phyloP scores from a whole-genome alignment of 2,113 vertebrate genomes.

The Crotalus horridus region DNA sequence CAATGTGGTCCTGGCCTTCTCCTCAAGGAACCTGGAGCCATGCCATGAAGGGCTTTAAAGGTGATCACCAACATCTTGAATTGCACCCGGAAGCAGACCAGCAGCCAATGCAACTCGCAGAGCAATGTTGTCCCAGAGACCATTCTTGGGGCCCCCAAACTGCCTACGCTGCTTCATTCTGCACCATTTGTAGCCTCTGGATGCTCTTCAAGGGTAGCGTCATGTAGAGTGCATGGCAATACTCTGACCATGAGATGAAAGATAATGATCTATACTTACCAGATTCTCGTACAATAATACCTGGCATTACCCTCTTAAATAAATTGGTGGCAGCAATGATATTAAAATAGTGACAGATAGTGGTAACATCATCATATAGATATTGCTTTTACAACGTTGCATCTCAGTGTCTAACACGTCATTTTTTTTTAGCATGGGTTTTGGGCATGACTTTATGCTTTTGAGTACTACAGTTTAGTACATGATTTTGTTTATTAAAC shows the following conservation, averaged over 20 bases:
- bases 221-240: background rate
- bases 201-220: background rate
- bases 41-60: background rate
- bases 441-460: background rate
- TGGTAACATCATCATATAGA: background rate
- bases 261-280: background rate
- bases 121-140: background rate
- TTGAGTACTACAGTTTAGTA: background rate
- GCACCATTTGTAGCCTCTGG: background rate
- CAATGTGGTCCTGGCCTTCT: background rate
- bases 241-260: background rate
- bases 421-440: background rate
- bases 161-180: background rate
- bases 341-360: background rate
- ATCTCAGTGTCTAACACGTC: background rate
- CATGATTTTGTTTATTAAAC: background rate
- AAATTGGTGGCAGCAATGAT: background rate
- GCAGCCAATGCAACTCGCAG: background rate
- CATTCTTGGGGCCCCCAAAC: background rate
- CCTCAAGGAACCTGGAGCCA: background rate
- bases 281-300: background rate
- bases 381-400: background rate
- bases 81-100: background rate
- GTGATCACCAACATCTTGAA: background rate
- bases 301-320: background rate